phyloP scores from a whole-genome alignment of 1,140 invertebrate species.

The Hesperophylax magnus region DNA sequence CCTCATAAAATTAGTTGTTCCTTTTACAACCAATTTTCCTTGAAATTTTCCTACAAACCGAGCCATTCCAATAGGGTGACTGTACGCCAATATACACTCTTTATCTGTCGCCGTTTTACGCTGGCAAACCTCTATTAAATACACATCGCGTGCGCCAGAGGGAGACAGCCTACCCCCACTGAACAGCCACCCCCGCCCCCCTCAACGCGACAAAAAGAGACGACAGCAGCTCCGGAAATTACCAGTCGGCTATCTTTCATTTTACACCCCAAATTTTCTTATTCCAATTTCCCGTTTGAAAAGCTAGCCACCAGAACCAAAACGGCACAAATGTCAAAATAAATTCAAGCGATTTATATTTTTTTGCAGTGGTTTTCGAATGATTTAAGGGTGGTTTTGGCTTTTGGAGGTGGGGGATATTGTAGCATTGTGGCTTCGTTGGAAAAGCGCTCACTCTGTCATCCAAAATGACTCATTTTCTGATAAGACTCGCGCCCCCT shows the following conservation, averaged over 20 bases:
- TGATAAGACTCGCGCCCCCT: slow-evolving; percentile 64
- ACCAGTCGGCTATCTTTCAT: slow-evolving; percentile 67
- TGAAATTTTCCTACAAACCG: background rate
- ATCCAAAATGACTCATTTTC: slow-evolving; percentile 71
- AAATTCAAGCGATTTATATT: background rate
- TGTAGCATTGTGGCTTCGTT: background rate
- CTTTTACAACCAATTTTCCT: too few relatives aligned
- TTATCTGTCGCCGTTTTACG: slow-evolving; percentile 55
- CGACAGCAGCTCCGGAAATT: slow-evolving; percentile 52
- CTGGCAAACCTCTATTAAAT: slow-evolving; percentile 41
- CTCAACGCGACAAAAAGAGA: slow-evolving; percentile 43
- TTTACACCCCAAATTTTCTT: slow-evolving; percentile 71
- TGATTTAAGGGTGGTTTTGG: background rate
- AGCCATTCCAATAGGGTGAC: background rate
- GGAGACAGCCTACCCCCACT: slow-evolving; percentile 13
- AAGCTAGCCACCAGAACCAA: slow-evolving; percentile 23
- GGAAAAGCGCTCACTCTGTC: slow-evolving; percentile 64
- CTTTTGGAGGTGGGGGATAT: background rate
- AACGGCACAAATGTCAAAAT: slow-evolving; percentile 29
- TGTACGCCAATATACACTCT: slow-evolving; percentile 52
- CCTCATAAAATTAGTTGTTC: too few relatives aligned
- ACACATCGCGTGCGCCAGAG: slow-evolving; percentile 42
- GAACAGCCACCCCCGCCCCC: slow-evolving; percentile 12
- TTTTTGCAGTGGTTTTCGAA: background rate
- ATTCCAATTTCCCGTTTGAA: slow-evolving; percentile 70